These are phyloP conservation scores for Mormyrus hasselquistii DNA, from an alignment of 2,797 vertebrate genomes.

Conservation along the genomic window DNA sequence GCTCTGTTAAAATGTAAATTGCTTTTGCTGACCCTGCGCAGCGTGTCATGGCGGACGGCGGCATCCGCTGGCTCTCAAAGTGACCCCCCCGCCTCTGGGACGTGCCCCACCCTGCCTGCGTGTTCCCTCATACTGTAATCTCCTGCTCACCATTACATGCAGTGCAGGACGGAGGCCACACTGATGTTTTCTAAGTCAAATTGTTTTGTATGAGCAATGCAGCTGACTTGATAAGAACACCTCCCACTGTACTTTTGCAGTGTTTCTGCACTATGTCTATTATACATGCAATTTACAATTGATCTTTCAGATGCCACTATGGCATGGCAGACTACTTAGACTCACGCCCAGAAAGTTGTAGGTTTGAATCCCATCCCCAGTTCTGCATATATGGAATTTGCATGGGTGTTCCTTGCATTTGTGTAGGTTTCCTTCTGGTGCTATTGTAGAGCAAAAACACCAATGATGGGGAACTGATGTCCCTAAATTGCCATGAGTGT, in stretches of 20 bases:
- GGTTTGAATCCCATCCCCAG: not conserved
- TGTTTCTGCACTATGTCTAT: not conserved
- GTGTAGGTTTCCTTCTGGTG: not conserved
- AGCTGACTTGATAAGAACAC: not conserved
- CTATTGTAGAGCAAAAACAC: not conserved
- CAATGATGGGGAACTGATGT: not conserved
- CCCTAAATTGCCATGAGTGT: not conserved
- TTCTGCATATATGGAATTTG: not conserved
- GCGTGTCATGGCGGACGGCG: conserved; percentile 29
- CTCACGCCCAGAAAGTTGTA: not conserved
- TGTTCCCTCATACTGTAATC: not conserved
- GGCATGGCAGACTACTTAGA: not conserved
- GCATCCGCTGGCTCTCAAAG: conserved; percentile 40
- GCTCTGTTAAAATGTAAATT: conserved; percentile 51
- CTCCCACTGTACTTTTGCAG: not conserved
- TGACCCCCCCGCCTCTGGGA: conserved; percentile 43
- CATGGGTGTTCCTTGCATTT: not conserved
- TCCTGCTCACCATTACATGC: not conserved
- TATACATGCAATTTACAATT: not conserved
- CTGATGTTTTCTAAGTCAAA: not conserved
- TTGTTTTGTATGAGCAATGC: not conserved
- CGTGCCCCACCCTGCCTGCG: conserved; percentile 5
- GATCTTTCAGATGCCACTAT: not conserved
- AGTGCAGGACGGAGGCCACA: not conserved
- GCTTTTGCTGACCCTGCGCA: conserved; percentile 43